Evolutionary conservation across 2,113 vertebrate species (phyloP).

Genomic region (Stercorarius parasiticus): DNA sequence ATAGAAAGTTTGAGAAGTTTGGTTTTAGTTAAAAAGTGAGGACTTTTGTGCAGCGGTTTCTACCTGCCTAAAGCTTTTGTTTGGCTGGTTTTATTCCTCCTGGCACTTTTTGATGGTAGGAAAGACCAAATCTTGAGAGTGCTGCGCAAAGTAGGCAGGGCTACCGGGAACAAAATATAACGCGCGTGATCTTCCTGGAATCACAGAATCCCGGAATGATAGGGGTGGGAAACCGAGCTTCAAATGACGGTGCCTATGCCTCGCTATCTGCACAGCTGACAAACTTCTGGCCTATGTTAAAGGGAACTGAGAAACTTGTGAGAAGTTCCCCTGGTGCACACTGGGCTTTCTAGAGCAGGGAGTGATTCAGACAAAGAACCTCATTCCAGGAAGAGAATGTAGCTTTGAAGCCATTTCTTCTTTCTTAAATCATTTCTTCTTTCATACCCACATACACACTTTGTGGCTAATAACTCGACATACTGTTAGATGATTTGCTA

Average conservation of each 20-base stretch:
- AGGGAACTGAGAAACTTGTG: conserved; percentile 15
- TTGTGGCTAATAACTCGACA: background rate
- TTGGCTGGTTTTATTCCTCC: background rate
- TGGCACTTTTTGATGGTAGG: background rate
- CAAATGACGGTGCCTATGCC: background rate
- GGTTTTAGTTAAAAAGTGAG: background rate
- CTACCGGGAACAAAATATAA: background rate
- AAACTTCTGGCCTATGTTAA: background rate
- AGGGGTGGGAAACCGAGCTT: background rate
- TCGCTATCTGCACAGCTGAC: background rate
- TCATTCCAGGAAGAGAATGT: background rate
- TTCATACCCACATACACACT: background rate
- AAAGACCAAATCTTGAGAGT: background rate
- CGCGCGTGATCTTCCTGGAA: accelerated
- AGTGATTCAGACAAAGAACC: background rate
- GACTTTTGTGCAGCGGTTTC: background rate
- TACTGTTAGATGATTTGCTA: background rate
- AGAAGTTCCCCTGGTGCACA: background rate
- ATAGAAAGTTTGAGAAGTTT: background rate
- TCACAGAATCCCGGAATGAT: too few relatives aligned
- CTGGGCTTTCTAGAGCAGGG: background rate
- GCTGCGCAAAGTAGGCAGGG: background rate
- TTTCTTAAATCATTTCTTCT: background rate
- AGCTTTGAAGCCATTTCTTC: background rate
- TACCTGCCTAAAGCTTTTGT: background rate